Conservation (phyloP, 2,797 vertebrate genomes). For the Sebastes jordani region DNA sequence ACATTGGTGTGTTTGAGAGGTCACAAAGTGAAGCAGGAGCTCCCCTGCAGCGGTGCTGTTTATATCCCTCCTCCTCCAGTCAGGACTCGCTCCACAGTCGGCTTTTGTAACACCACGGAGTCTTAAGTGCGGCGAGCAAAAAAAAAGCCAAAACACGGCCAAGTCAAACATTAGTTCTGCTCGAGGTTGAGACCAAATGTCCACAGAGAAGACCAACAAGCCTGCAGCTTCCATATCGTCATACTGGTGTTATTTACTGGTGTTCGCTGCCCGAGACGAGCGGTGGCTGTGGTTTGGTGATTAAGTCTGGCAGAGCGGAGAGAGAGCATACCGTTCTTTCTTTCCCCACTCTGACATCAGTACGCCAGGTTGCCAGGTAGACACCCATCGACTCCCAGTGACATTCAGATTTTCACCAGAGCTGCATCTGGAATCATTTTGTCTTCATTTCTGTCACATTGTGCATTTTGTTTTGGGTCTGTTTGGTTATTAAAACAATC, state of each 20-base stretch:
- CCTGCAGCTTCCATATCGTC: constrained; percentile 25
- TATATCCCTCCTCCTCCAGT: not conserved
- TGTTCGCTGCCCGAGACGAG: not conserved
- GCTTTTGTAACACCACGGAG: constrained; percentile 10
- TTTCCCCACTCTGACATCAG: constrained; percentile 20
- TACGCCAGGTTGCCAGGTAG: constrained; percentile 9
- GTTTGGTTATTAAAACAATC: not conserved
- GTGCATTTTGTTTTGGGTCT: not conserved
- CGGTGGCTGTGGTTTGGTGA: constrained; percentile 49
- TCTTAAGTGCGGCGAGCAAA: not conserved
- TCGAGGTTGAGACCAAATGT: constrained; percentile 23
- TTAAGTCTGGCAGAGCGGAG: constrained; percentile 27
- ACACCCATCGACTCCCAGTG: not conserved
- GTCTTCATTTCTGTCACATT: not conserved
- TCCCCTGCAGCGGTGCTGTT: not conserved
- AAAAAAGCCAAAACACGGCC: constrained; percentile 17
- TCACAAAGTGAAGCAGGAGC: constrained; percentile 11
- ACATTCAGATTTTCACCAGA: not conserved
- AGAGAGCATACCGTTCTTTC: constrained; percentile 40
- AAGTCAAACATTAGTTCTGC: constrained; percentile 46
- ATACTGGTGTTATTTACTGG: constrained; percentile 43
- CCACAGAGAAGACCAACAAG: constrained; percentile 7
- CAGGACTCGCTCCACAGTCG: constrained; percentile 23
- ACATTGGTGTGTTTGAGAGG: not conserved
- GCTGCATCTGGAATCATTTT: not conserved